phyloP scores from a whole-genome alignment of 2,888 invertebrate genomes.

The Tillus elongatus region DNA sequence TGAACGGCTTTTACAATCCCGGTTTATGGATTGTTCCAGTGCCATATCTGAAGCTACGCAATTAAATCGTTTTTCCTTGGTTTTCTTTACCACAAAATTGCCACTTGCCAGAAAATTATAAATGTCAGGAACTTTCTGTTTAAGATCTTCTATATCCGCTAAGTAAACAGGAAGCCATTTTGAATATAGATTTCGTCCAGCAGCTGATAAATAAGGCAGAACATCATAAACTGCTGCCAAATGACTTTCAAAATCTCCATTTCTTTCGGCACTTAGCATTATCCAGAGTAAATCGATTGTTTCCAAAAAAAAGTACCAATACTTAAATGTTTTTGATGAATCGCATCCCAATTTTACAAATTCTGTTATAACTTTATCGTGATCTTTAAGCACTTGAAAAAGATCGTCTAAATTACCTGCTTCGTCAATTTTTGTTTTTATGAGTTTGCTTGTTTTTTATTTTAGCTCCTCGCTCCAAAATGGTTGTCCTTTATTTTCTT shows the following conservation, averaged over 20 bases:
- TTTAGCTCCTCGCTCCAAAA: too few species aligned
- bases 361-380: conserved; percentile 2
- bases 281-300: conserved; percentile 14
- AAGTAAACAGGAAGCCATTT: conserved; percentile 18
- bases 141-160: conserved; percentile 14
- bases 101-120: conserved; percentile 15
- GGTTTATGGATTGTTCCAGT: conserved; percentile 22
- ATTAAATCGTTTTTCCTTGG: conserved; percentile 17
- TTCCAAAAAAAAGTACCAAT: conserved; percentile 16
- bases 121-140: conserved; percentile 10
- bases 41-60: conserved; percentile 21
- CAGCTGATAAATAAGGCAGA: conserved; percentile 17
- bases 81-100: conserved; percentile 20
- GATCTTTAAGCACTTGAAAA: background rate
- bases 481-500: too few species aligned
- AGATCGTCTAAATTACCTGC: too few species aligned
- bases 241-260: conserved; percentile 17
- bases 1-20: conserved; percentile 18
- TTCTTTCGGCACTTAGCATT: conserved; percentile 14
- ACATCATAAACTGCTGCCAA: conserved; percentile 13
- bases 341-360: conserved; percentile 7
- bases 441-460: too few species aligned
- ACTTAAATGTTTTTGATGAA: conserved; percentile 14
- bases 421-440: too few species aligned
- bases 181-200: conserved; percentile 17